Conservation (phyloP, 1,140 invertebrate genomes). For the Zaprionus kolodkinae region DNA sequence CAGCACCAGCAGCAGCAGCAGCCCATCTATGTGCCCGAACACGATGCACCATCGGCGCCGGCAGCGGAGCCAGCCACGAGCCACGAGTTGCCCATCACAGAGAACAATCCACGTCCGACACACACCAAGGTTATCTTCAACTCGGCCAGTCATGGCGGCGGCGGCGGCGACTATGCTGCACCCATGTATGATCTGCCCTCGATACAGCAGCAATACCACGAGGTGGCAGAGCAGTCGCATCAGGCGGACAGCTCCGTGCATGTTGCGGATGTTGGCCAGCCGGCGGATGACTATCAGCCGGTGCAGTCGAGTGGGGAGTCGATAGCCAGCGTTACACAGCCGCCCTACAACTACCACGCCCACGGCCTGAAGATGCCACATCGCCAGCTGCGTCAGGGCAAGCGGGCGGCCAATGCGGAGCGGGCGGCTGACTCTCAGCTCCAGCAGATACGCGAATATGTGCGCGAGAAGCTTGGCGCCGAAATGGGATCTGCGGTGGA, state of each 20-base stretch:
- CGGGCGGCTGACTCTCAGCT: constrained; percentile 51
- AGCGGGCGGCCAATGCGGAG: constrained; percentile 52
- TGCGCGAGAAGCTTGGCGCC: constrained; percentile 74
- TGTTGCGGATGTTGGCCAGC: constrained; percentile 12
- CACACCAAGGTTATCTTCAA: constrained; percentile 83
- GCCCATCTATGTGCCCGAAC: constrained; percentile 74
- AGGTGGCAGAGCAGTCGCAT: constrained; percentile 38
- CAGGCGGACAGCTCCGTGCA: constrained; percentile 36
- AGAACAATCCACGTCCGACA: constrained; percentile 78
- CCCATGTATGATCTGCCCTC: constrained; percentile 49
- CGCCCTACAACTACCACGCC: constrained; percentile 79
- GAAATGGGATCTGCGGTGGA: constrained; percentile 77
- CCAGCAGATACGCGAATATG: constrained; percentile 76
- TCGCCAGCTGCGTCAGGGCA: constrained; percentile 51
- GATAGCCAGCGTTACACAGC: constrained; percentile 53
- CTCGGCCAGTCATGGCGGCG: constrained; percentile 33
- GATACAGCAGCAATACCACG: constrained; percentile 56
- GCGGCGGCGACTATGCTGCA: constrained; percentile 40
- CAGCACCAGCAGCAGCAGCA: constrained; percentile 19
- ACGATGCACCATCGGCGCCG: constrained; percentile 47
- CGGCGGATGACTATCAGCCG: constrained; percentile 39
- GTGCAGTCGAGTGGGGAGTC: constrained; percentile 14
- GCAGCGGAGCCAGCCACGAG: constrained; percentile 28
- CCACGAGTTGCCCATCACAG: constrained; percentile 62
- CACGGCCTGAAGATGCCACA: constrained; percentile 52